Evolutionary conservation across 2,113 vertebrate species (phyloP), one percentile per base, ranked within the genome.

Genomic region (Grammomys dolichurus): DNA sequence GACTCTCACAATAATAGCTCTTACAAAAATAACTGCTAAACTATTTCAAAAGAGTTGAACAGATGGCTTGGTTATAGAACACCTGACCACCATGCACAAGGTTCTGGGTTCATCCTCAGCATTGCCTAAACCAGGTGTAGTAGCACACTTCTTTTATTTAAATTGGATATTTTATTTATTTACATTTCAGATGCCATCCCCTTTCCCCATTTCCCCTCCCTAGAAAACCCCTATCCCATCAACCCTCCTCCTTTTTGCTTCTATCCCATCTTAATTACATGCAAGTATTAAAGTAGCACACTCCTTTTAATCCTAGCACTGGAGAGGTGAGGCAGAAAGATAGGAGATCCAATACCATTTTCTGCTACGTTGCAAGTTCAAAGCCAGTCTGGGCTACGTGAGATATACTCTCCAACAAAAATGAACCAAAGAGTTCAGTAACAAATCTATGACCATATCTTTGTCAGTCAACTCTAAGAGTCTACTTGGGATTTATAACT

Each of bases 1-100:
- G 12, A 70, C 51, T 95, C 12, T 78, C 26, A 19, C 8, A 33
- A 17, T 31, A 54, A 81, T 95, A 40, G 40, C n/a, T 20, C 72
- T 90, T 28, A 46, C n/a, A 86, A 93, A 95, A 90, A n/a, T 87
- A 89, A 91, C 33, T 19, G 82, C 63, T 36, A 70, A 60, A 46
- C 75, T 93, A 73, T 93, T 87, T 54, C 20, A 82, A 56, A 87
- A 75, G 19, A 95, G 31, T 65, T 86, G 22, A 73, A 20, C 7
- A n/a, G 12, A 67, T 9, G 48, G 65, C 33, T n/a, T 13, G 20
- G 17, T 3, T 54, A 36, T 20, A 58, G 20, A 67, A 31, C 26
- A 86, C 9, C 60, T 86, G 40, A 2, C 16, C 17, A 31, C 26
- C 40, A 48, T 7, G 28, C 82, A 65, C 26, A 20, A 65, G 19